phyloP scores from a whole-genome alignment of 2,113 vertebrate genomes.

The Acanthisitta chloris region DNA sequence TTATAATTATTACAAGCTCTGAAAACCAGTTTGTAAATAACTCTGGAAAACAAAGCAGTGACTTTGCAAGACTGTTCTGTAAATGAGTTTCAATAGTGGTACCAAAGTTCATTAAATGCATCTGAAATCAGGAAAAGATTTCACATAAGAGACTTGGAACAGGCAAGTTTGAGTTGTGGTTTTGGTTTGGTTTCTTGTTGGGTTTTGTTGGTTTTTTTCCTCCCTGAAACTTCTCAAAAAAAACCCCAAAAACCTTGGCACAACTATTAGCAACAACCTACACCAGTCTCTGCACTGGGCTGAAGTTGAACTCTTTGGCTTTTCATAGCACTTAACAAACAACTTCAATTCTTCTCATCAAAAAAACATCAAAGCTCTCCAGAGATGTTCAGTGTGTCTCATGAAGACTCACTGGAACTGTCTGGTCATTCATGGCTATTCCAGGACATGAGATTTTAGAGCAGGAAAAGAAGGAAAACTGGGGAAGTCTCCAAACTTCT shows the following conservation, averaged over 20 bases:
- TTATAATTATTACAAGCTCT: not conserved
- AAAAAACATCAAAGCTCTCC: not conserved
- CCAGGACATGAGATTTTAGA: not conserved
- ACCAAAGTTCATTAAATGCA: not conserved
- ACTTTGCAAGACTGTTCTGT: not conserved
- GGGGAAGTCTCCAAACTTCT: not conserved
- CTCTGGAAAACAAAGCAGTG: not conserved
- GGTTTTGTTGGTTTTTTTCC: not conserved
- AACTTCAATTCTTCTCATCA: not conserved
- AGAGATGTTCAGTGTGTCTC: not conserved
- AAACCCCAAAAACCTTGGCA: not conserved
- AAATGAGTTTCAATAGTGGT: not conserved
- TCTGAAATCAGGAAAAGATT: not conserved
- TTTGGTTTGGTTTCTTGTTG: not conserved
- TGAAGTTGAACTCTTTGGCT: not conserved
- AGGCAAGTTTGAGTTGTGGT: not conserved
- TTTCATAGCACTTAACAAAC: not conserved
- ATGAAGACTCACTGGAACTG: not conserved
- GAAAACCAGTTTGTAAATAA: not conserved
- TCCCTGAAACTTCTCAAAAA: not conserved
- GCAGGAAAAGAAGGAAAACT: not conserved
- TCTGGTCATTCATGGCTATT: not conserved
- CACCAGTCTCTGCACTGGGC: not conserved
- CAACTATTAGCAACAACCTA: not conserved
- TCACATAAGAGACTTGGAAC: not conserved